These are phyloP conservation scores for Brachionichthys hirsutus DNA, from an alignment of 2,113 vertebrate genomes.

Conservation along the genomic window DNA sequence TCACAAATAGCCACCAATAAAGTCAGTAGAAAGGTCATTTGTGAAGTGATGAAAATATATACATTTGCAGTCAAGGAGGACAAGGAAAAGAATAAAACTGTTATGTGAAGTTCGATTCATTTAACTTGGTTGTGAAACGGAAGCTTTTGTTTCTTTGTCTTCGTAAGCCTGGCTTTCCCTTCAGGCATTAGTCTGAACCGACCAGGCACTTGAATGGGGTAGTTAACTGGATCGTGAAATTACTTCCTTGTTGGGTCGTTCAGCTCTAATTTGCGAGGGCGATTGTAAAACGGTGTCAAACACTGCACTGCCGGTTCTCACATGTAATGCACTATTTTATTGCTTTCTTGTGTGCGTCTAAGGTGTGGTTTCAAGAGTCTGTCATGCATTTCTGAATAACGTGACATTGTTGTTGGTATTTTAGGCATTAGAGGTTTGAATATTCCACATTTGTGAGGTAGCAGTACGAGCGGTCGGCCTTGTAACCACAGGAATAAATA, in stretches of 20 bases:
- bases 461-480: too few species aligned
- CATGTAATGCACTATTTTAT: not conserved
- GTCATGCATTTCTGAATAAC: too few species aligned
- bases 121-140: too few species aligned
- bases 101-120: too few species aligned
- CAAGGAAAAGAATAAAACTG: too few species aligned
- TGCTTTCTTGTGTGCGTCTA: not conserved
- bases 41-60: too few species aligned
- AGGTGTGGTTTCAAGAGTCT: constrained; percentile 14
- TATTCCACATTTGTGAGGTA: not conserved
- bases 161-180: not conserved
- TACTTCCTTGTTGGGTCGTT: constrained; percentile 26
- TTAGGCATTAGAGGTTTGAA: not conserved
- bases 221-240: constrained; percentile 24
- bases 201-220: constrained; percentile 1
- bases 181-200: not conserved
- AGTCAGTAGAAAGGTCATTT: not conserved
- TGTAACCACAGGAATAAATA: too few species aligned
- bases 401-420: not conserved
- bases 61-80: too few species aligned
- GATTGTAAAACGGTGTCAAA: constrained; percentile 32
- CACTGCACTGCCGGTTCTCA: constrained; percentile 16
- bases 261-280: not conserved
- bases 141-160: not conserved
- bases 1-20: too few species aligned